Evolutionary conservation across 2,113 vertebrate genomes (phyloP).

Genomic region (Plestiodon gilberti): DNA sequence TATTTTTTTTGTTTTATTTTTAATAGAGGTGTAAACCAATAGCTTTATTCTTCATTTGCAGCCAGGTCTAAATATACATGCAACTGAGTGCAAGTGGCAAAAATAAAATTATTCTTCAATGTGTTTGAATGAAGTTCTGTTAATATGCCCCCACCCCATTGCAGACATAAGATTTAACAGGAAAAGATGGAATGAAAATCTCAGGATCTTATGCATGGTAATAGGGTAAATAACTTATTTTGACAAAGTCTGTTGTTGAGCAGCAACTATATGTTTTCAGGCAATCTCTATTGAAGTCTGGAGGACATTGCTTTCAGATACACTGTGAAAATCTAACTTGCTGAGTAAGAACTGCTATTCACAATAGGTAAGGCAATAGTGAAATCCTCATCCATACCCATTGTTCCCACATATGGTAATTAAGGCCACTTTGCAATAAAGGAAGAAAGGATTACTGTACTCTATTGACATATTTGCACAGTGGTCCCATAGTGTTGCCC

Average conservation of each 20-base stretch:
- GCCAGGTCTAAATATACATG: constrained; percentile 65
- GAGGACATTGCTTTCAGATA: neutral
- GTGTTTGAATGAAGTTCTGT: neutral
- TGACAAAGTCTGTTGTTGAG: neutral
- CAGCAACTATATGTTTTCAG: rapidly evolving
- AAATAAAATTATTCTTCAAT: constrained; percentile 6
- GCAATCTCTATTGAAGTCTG: neutral
- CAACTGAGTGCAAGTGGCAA: constrained; percentile 58
- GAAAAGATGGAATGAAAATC: neutral
- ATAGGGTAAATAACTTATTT: neutral
- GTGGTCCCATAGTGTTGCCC: neutral
- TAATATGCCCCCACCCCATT: neutral
- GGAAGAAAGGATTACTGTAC: neutral
- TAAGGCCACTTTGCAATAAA: rapidly evolving
- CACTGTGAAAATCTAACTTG: neutral
- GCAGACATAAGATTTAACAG: neutral
- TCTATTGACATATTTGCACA: neutral
- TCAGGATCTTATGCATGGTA: neutral
- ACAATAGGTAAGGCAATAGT: neutral
- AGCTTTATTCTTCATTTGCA: constrained; percentile 61
- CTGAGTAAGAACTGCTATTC: neutral
- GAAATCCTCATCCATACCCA: neutral
- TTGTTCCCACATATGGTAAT: rapidly evolving
- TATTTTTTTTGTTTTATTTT: constrained; percentile 50
- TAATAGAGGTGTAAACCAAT: constrained; percentile 75